Evolutionary conservation across 2,113 vertebrate genomes (phyloP), one percentile per base, ranked within the genome.

Genomic region (Dascyllus trimaculatus): DNA sequence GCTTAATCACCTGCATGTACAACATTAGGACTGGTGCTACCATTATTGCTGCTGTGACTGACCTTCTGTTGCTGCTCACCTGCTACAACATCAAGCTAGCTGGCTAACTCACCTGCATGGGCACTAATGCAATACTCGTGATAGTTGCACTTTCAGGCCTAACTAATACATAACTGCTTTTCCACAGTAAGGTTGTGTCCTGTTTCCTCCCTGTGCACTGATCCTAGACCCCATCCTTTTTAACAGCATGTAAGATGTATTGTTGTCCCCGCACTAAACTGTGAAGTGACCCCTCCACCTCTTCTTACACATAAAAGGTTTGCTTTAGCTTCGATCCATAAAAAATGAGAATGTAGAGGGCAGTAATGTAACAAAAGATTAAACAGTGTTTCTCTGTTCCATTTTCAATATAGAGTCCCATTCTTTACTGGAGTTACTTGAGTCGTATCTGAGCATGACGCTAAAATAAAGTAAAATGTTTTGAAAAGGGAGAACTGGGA

Each of bases 11-110:
- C 26, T n/a, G 64, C 63, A 78, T 63, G 9, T 7, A 24, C 11
- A 26, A 1, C 46, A 18, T 43, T 19, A 21, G 26, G 67, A 63
- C 74, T 78, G 76, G 70, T 80, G 72, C 79, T 77, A 52, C 25
- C 26, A 49, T 63, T 61, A 3, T 43, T 76, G 25, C 0, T 62
- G 11, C n/a, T 56, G 11, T n/a, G 21, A 57, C 54, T 15, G 18
- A 38, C 25, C 25, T 32, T 45, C n/a, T n/a, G n/a, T n/a, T n/a
- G 35, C 60, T 73, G 59, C 18, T 71, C 64, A 71, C 62, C 57
- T 75, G 22, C 24, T 21, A 29, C 17, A 9, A 38, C 58, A 21
- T 45, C 15, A 5, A 70, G n/a, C 80, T 66, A 18, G 43, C 58
- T 71, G 79, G 52, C 60, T 71, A 56, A 78, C 45, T 64, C 43